These are phyloP conservation scores for Synaphobranchus kaupii DNA, from an alignment of 2,797 vertebrate species.

Conservation along the genomic window DNA sequence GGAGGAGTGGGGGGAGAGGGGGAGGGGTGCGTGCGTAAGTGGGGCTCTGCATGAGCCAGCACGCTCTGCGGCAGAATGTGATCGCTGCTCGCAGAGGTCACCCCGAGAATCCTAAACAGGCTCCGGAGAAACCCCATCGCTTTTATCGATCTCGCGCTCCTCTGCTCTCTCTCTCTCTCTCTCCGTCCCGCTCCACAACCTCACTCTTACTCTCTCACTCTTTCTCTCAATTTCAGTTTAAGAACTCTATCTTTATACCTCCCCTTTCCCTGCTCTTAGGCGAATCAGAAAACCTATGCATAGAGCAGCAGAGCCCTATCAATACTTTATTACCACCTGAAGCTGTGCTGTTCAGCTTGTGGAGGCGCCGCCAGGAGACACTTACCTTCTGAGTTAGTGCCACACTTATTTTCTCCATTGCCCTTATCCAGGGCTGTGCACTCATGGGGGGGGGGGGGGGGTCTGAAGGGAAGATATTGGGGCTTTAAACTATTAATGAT, in stretches of 20 bases:
- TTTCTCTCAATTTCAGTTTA: constrained; percentile 7
- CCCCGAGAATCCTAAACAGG: constrained; percentile 70
- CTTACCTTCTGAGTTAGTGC: neutral
- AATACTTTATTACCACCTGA: constrained; percentile 10
- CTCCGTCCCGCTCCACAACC: neutral
- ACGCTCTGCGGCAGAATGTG: constrained; percentile 48
- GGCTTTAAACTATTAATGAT: constrained; percentile 15
- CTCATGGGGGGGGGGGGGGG: neutral
- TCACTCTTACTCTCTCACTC: constrained; percentile 11
- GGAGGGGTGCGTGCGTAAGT: neutral
- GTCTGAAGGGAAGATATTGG: neutral
- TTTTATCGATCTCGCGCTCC: constrained; percentile 67
- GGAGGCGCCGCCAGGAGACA: neutral
- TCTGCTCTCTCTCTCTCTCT: constrained; percentile 43
- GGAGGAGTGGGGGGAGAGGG: neutral
- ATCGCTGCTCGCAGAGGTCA: constrained; percentile 69
- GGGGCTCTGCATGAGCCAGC: neutral
- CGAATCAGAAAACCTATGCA: neutral
- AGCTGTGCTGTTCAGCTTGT: neutral
- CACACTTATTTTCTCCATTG: neutral
- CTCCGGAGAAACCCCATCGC: constrained; percentile 68
- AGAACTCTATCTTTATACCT: constrained; percentile 28
- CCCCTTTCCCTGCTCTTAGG: neutral
- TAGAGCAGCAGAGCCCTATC: neutral
- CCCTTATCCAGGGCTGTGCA: neutral